Evolutionary conservation across 2,888 invertebrate species (phyloP).

Genomic region (Coenonympha glycerion): DNA sequence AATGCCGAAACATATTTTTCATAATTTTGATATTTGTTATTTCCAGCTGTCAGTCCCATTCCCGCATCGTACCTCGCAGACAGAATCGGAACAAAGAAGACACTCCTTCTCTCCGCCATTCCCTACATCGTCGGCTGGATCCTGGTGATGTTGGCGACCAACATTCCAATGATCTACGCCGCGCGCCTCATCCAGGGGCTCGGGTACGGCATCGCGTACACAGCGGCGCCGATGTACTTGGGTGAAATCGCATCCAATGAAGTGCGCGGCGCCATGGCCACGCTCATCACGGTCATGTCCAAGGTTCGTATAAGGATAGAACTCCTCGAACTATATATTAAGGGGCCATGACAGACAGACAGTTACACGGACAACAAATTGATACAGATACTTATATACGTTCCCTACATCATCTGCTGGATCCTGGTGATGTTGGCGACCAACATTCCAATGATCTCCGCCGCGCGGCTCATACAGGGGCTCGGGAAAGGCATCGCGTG

Average conservation of each 20-base stretch:
- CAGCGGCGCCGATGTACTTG: conserved; percentile 78
- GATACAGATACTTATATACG: too few relatives aligned
- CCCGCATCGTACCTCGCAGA: conserved; percentile 79
- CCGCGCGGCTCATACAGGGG: conserved; percentile 77
- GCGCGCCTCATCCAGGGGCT: conserved; percentile 78
- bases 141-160: conserved; percentile 76
- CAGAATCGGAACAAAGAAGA: conserved; percentile 78
- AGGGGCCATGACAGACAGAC: too few relatives aligned
- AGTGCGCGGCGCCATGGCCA: conserved; percentile 77
- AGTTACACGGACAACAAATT: too few relatives aligned
- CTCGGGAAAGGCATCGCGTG: conserved; percentile 78
- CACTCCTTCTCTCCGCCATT: conserved; percentile 75
- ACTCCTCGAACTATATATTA: too few relatives aligned
- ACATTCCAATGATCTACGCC: conserved; percentile 74
- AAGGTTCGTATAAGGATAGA: conserved; percentile 69
- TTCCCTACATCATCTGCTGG: conserved; percentile 80
- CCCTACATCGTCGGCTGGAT: conserved; percentile 80
- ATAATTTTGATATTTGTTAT: not conserved
- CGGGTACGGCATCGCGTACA: conserved; percentile 78
- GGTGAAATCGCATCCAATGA: conserved; percentile 78
- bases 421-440: conserved; percentile 77
- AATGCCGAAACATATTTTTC: too few relatives aligned
- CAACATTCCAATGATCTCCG: conserved; percentile 74
- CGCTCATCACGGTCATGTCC: conserved; percentile 75
- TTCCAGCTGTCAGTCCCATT: conserved; percentile 78